phyloP scores from a whole-genome alignment of 2,113 vertebrate genomes.

The Bolborhynchus lineola region DNA sequence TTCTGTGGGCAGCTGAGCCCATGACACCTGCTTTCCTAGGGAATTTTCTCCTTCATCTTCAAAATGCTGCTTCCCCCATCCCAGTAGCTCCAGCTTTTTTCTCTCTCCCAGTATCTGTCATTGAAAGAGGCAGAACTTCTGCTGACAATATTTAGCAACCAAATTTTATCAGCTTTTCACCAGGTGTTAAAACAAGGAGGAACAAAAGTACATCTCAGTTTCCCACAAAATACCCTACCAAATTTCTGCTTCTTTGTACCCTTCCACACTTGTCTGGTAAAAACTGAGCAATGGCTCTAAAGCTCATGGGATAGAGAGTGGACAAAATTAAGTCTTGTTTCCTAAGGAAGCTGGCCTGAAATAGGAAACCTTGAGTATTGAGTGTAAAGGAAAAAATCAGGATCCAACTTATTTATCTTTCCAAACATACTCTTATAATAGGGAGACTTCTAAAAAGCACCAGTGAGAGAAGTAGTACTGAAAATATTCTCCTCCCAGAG shows the following conservation, averaged over 20 bases:
- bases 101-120: background rate
- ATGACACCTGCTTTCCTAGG: constrained; percentile 19
- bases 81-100: background rate
- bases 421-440: background rate
- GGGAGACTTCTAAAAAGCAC: background rate
- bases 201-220: background rate
- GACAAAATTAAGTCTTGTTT: background rate
- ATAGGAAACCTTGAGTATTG: background rate
- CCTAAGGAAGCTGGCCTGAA: background rate
- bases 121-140: background rate
- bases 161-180: background rate
- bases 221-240: background rate
- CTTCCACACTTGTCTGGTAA: background rate
- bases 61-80: background rate
- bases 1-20: background rate
- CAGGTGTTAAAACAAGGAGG: background rate
- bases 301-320: background rate
- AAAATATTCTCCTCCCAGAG: background rate
- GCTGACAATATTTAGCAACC: background rate
- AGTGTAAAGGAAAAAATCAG: background rate
- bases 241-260: background rate
- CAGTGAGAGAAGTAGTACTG: background rate
- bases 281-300: background rate
- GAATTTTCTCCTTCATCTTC: background rate
- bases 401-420: background rate